phyloP scores from a whole-genome alignment of 2,888 invertebrate genomes.

The Scaptomyza caliginosa region DNA sequence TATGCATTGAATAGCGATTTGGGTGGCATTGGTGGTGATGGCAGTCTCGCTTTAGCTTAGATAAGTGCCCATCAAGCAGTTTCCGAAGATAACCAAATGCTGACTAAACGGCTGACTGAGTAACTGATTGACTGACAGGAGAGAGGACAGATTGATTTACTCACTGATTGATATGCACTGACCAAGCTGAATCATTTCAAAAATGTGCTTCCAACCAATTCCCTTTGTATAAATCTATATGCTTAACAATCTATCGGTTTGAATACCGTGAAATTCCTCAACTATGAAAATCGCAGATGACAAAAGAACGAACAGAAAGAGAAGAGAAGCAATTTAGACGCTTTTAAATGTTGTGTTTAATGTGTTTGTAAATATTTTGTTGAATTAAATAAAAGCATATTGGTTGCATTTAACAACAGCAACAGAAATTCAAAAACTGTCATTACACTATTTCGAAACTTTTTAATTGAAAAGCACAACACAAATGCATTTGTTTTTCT shows the following conservation, averaged over 20 bases:
- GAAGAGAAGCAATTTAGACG: background rate
- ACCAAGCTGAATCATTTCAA: background rate
- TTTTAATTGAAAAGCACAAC: background rate
- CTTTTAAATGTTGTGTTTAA: background rate
- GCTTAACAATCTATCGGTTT: background rate
- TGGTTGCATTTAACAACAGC: background rate
- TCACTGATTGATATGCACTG: slow-evolving; percentile 10
- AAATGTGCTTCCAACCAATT: background rate
- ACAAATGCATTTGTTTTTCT: background rate
- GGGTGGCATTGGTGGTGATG: background rate
- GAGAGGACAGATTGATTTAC: slow-evolving; percentile 3
- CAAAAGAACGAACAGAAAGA: background rate
- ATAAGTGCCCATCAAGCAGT: slow-evolving; percentile 13
- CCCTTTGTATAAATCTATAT: background rate
- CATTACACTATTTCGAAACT: background rate
- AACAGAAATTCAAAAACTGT: background rate
- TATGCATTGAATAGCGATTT: background rate
- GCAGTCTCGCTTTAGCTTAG: background rate
- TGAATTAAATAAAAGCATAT: too few species aligned
- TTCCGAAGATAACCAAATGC: slow-evolving; percentile 2
- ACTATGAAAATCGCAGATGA: background rate
- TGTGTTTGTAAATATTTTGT: too few species aligned
- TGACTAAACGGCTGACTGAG: slow-evolving; percentile 4
- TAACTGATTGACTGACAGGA: slow-evolving; percentile 12
- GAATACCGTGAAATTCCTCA: background rate